Base-by-base conservation (phyloP, 2,113 vertebrate species). In the Shinisaurus crocodilurus region DNA sequence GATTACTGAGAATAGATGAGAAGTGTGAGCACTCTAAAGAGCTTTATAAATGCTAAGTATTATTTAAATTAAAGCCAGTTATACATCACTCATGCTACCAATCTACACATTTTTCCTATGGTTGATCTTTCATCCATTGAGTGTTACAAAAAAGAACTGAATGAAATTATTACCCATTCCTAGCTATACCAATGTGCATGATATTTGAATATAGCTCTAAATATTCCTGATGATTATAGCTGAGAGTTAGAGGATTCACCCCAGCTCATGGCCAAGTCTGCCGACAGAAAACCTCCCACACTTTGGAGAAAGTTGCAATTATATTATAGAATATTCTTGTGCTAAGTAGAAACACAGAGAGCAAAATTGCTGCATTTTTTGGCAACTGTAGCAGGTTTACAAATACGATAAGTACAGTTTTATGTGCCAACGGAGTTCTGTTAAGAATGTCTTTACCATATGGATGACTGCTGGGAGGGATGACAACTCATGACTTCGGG, bases 261-360 rank as follows among this genome's bases (percentile, higher is more conserved):
- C 65, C 18, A 60, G 8, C 10, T 85, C 18, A n/a, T 18, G 74
- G 23, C 34, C 50, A 37, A 77, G 3, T 16, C 48, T 54, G 5
- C 34, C 20, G 23, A 37, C 16, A 67, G 5, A 54, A 57, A 1
- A 43, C 25, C 6, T 91, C 84, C 65, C 34, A 2, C 3, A 80
- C 0, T 89, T 83, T 29, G 29, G 50, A 45, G 76, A 37, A 76
- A 16, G 6, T 4, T 0, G 0, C 76, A 32, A 2, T 84, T 0
- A 15, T 69, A 15, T 50, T 85, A 80, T 90, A 57, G 6, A 65
- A 13, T n/a, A 3, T 48, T 50, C 16, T 85, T 60, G 50, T 43
- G 34, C 2, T 20, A 87, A 18, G 65, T 10, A 83, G 10, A 50
- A 74, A 27, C 16, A 40, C 37, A 16, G 12, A 69, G 23, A 50